Evolutionary conservation across 2,888 invertebrate species (phyloP).

Genomic region (Hydropsyche betteni): DNA sequence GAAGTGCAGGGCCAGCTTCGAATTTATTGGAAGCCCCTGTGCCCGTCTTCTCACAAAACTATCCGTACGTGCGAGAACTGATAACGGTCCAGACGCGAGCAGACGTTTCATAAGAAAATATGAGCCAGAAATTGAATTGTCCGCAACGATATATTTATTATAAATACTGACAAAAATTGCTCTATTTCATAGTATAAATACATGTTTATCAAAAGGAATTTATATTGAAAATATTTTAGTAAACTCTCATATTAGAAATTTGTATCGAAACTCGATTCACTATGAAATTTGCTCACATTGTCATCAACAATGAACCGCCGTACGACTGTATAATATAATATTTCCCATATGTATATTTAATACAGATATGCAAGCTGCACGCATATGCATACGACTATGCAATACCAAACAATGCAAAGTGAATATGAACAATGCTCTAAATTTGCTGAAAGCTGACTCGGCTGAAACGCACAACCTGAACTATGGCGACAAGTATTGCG

Average conservation of each 20-base stretch:
- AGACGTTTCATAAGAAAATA: conserved; percentile 35
- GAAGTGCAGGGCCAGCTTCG: conserved; percentile 23
- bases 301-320: not conserved
- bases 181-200: not conserved
- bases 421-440: not conserved
- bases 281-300: not conserved
- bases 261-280: too few relatives aligned
- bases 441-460: too few relatives aligned
- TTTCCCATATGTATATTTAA: not conserved
- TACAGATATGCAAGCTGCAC: not conserved
- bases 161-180: too few relatives aligned
- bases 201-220: not conserved
- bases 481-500: conserved; percentile 26
- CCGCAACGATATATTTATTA: conserved; percentile 11
- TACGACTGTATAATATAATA: not conserved
- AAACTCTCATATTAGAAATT: too few relatives aligned
- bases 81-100: conserved; percentile 42
- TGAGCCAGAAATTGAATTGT: conserved; percentile 43
- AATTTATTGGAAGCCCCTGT: not conserved
- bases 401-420: conserved; percentile 8
- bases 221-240: not conserved
- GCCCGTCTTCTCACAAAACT: conserved; percentile 38
- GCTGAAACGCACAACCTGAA: not conserved
- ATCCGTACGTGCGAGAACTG: conserved; percentile 50
- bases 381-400: too few relatives aligned